Percentiles rank a stretch among this genome's conserved stretches.
Evolutionary conservation across 2,113 vertebrate species (phyloP).

Genomic region (Chrysochloris asiatica): DNA sequence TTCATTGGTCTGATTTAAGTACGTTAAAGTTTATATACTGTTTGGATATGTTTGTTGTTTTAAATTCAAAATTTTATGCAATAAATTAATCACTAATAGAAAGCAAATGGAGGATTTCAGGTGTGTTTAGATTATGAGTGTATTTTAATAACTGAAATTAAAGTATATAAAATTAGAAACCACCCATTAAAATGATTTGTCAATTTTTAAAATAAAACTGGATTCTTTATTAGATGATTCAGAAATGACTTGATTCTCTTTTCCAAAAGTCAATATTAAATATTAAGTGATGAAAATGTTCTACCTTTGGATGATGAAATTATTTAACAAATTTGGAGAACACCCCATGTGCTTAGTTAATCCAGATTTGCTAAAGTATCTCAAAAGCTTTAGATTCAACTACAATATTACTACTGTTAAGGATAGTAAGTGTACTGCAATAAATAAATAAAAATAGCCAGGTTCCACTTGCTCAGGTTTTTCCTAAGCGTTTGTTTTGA

Average conservation of each 20-base stretch:
- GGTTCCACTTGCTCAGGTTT: not conserved
- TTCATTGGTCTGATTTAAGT: constrained; percentile 46
- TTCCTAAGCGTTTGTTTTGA: not conserved
- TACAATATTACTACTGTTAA: not conserved
- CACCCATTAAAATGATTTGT: constrained; percentile 7
- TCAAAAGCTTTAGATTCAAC: not conserved
- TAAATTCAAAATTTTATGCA: not conserved
- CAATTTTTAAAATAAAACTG: constrained; percentile 32
- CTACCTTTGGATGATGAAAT: not conserved
- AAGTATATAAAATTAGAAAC: constrained; percentile 1
- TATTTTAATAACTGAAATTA: not conserved
- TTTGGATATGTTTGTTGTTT: not conserved
- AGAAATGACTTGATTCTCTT: not conserved
- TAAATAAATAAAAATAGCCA: too few relatives aligned
- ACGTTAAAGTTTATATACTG: not conserved
- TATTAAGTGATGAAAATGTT: not conserved
- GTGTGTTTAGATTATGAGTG: not conserved
- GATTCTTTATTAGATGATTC: not conserved
- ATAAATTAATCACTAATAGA: not conserved
- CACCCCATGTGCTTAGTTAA: not conserved
- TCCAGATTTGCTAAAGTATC: not conserved
- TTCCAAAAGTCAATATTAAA: not conserved
- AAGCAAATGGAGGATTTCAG: not conserved
- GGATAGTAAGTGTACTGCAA: not conserved
- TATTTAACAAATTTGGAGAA: not conserved